A percentile compares a stretch with the other conserved stretches of the same genome.
Evolutionary conservation across 2,113 vertebrate species (phyloP).

Genomic region (Chaetops frenatus): DNA sequence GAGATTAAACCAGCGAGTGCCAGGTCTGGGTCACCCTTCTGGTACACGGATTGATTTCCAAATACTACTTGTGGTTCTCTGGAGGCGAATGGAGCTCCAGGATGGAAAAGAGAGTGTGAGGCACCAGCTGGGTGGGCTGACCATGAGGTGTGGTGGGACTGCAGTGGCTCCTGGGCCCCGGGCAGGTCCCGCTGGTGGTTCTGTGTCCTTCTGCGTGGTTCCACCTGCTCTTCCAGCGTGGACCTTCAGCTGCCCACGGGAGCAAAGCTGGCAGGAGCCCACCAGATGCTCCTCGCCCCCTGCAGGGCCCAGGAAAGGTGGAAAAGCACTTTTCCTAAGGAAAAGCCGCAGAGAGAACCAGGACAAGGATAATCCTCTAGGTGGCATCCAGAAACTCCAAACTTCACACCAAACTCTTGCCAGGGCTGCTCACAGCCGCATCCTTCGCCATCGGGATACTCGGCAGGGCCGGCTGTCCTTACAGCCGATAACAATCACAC

Average conservation of each 20-base stretch:
- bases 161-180: neutral
- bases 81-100: neutral
- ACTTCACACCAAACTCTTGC: neutral
- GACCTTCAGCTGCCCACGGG: neutral
- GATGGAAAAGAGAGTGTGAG: neutral
- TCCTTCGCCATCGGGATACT: accelerated
- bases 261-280: neutral
- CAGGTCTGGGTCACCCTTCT: neutral
- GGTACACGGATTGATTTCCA: neutral
- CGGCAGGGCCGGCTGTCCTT: accelerated
- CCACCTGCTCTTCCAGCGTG: accelerated
- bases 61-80: neutral
- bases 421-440: accelerated
- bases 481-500: neutral
- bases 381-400: neutral
- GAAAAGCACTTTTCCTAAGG: neutral
- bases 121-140: neutral
- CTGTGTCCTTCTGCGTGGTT: accelerated
- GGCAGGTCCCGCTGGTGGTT: neutral
- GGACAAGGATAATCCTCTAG: constrained; percentile 2
- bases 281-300: neutral
- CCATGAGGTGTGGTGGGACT: neutral
- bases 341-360: neutral
- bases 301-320: neutral
- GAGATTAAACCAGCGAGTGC: neutral